These are phyloP conservation scores for Lamellibrachia satsuma DNA, from an alignment of 2,888 invertebrate species.

Conservation along the genomic window DNA sequence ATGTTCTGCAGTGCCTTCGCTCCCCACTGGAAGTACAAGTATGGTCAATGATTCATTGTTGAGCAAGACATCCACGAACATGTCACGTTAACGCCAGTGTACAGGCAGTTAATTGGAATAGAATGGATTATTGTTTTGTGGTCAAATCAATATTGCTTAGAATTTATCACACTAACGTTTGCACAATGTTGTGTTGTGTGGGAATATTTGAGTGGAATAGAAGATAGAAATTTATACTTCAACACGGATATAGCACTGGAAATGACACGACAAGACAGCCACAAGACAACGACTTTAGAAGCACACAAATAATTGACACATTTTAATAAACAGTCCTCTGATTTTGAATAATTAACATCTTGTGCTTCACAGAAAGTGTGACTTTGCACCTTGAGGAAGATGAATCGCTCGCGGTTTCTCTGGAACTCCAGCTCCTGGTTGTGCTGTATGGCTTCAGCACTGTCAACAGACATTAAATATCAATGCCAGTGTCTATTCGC, in stretches of 20 bases:
- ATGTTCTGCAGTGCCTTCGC: conserved; percentile 94
- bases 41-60: neutral
- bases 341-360: neutral
- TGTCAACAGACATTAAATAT: conserved; percentile 59
- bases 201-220: neutral
- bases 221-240: neutral
- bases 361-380: neutral
- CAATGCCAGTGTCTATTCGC: neutral
- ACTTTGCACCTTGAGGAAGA: conserved; percentile 86
- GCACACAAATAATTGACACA: no score
- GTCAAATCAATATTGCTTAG: neutral
- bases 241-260: no score
- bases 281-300: no score
- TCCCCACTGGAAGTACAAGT: conserved; percentile 80
- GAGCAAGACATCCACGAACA: neutral
- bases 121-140: neutral
- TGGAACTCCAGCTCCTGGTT: conserved; percentile 96
- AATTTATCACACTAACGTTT: neutral
- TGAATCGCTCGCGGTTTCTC: conserved; percentile 93
- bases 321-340: no score
- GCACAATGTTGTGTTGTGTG: neutral
- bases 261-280: no score
- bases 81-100: neutral
- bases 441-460: conserved; percentile 85
- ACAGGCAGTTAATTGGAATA: neutral